These are phyloP conservation scores for Euproctis similis DNA, from an alignment of 2,888 invertebrate genomes.

Conservation along the genomic window DNA sequence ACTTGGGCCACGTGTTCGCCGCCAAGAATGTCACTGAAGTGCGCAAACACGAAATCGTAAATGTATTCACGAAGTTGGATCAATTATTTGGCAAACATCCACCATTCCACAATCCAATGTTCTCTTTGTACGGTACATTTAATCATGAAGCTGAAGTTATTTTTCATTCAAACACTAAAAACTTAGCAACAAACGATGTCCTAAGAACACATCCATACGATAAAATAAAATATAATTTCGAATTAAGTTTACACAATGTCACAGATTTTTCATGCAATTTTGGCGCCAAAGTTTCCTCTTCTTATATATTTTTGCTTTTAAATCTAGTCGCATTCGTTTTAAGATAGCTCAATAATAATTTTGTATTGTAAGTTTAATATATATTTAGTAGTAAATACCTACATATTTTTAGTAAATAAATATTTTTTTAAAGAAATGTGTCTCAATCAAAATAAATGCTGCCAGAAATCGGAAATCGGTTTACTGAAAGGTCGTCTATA, in stretches of 20 bases:
- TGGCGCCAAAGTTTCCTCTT: conserved; percentile 31
- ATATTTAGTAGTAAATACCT: too few relatives aligned
- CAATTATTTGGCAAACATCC: conserved; percentile 80
- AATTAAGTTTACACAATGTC: conserved; percentile 37
- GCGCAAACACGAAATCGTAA: conserved; percentile 80
- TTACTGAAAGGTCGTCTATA: too few relatives aligned
- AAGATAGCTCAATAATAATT: too few relatives aligned
- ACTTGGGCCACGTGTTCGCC: conserved; percentile 80
- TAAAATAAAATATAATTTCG: conserved; percentile 55
- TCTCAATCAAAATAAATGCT: too few relatives aligned
- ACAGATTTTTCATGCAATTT: conserved; percentile 34
- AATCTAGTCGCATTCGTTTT: conserved; percentile 36
- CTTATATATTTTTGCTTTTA: conserved; percentile 28
- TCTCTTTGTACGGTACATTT: conserved; percentile 82
- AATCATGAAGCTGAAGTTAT: conserved; percentile 79
- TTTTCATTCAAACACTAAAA: conserved; percentile 77
- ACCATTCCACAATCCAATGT: conserved; percentile 75
- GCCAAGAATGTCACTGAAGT: conserved; percentile 70
- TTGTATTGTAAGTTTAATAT: too few relatives aligned
- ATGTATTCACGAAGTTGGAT: conserved; percentile 82
- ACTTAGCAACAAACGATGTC: conserved; percentile 38
- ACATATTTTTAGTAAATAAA: too few relatives aligned
- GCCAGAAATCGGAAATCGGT: too few relatives aligned
- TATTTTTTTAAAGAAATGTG: background rate
- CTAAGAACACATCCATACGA: conserved; percentile 47